phyloP scores from a whole-genome alignment of 2,113 vertebrate genomes.

The Phaethornis superciliosus region DNA sequence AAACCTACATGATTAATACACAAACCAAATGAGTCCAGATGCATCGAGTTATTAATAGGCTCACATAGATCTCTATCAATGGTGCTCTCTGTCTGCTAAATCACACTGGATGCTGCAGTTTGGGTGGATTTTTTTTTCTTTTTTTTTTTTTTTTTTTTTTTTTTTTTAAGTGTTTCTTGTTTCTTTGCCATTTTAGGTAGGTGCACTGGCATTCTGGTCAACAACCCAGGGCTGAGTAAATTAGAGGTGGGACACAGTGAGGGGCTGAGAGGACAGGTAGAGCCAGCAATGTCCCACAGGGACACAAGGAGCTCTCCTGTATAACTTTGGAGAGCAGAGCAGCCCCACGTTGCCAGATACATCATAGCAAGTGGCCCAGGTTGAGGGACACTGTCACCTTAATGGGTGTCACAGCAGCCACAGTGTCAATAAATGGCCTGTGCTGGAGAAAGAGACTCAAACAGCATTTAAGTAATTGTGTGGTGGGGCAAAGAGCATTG shows the following conservation, averaged over 20 bases:
- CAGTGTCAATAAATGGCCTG: slow-evolving; percentile 42
- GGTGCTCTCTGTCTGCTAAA: background rate
- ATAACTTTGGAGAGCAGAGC: background rate
- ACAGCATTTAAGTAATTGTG: slow-evolving; percentile 38
- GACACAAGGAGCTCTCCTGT: background rate
- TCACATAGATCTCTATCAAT: slow-evolving; percentile 14
- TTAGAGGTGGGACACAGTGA: background rate
- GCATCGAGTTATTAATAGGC: slow-evolving; percentile 28
- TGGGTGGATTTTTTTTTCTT: background rate
- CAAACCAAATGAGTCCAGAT: slow-evolving; percentile 17
- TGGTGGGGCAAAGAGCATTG: background rate
- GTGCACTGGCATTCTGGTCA: background rate
- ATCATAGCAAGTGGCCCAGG: background rate
- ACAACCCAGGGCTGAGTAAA: background rate
- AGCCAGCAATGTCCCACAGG: background rate
- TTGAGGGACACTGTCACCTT: slow-evolving; percentile 22
- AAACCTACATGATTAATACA: slow-evolving; percentile 32
- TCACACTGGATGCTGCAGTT: background rate
- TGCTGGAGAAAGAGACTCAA: slow-evolving; percentile 37
- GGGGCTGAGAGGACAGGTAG: background rate
- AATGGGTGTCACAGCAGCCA: slow-evolving; percentile 27
- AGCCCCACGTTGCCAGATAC: background rate
- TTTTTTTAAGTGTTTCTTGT: background rate
- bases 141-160: background rate
- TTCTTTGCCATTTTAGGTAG: background rate